phyloP scores from a whole-genome alignment of 1,140 invertebrate genomes.

The Magallana angulata region DNA sequence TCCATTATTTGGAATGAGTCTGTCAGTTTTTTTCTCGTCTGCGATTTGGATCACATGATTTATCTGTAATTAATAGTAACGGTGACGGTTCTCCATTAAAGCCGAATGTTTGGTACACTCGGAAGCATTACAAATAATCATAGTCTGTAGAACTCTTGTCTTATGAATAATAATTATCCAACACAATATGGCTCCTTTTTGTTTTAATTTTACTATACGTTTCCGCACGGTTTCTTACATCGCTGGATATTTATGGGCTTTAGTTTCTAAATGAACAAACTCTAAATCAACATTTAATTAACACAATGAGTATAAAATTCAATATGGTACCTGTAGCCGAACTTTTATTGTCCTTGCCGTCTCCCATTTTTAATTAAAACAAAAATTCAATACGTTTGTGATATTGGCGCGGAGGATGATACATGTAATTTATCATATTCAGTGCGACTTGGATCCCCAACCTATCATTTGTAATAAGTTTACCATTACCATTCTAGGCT shows the following conservation, averaged over 20 bases:
- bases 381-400: slow-evolving; percentile 33
- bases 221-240: neutral
- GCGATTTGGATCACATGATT: slow-evolving; percentile 28
- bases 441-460: slow-evolving; percentile 13
- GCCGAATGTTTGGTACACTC: slow-evolving; percentile 22
- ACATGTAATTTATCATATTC: slow-evolving; percentile 38
- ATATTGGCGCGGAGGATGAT: neutral
- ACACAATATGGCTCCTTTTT: slow-evolving; percentile 19
- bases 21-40: slow-evolving; percentile 33
- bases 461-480: slow-evolving; percentile 38
- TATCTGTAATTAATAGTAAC: slow-evolving; percentile 38
- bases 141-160: neutral
- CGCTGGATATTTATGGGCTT: neutral
- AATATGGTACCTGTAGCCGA: slow-evolving; percentile 22
- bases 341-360: neutral
- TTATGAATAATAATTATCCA: slow-evolving; percentile 25
- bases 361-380: slow-evolving; percentile 25
- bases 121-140: slow-evolving; percentile 31
- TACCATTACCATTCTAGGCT: slow-evolving; percentile 24
- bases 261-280: neutral
- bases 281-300: slow-evolving; percentile 7
- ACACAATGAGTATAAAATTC: neutral
- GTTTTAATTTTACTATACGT: neutral
- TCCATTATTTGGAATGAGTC: slow-evolving; percentile 37
- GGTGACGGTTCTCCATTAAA: slow-evolving; percentile 28